Conservation (phyloP, 1,140 invertebrate species). For the Nymphalis io region DNA sequence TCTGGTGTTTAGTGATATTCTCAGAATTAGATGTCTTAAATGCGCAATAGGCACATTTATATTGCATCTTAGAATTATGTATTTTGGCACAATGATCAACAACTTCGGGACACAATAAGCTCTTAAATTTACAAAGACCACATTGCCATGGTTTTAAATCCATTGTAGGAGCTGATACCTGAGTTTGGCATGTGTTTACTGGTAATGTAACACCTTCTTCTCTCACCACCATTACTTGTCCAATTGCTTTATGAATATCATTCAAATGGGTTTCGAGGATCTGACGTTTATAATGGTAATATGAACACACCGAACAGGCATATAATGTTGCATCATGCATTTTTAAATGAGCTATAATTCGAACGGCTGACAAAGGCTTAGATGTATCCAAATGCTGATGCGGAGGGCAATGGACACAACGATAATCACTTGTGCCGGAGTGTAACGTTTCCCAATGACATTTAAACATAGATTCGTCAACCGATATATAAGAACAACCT, state of each 20-base stretch:
- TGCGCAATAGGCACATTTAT: conserved; percentile 84
- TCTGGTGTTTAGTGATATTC: conserved; percentile 82
- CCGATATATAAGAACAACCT: conserved; percentile 86
- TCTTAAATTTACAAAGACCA: conserved; percentile 84
- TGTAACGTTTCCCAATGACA: conserved; percentile 88
- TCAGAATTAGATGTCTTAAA: conserved; percentile 82
- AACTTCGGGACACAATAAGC: conserved; percentile 82
- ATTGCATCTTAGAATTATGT: conserved; percentile 85
- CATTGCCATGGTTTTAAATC: conserved; percentile 85
- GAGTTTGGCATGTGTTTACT: conserved; percentile 43
- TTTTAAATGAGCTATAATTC: conserved; percentile 86
- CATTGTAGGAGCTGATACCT: conserved; percentile 65
- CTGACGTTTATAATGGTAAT: conserved; percentile 83
- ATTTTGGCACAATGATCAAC: conserved; percentile 79
- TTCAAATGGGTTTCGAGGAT: conserved; percentile 85
- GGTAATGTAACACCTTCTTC: conserved; percentile 64
- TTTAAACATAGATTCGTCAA: conserved; percentile 86
- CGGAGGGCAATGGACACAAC: conserved; percentile 86
- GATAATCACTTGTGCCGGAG: conserved; percentile 82
- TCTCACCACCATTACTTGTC: conserved; percentile 81
- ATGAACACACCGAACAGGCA: conserved; percentile 85
- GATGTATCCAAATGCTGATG: conserved; percentile 62
- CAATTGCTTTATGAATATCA: conserved; percentile 82
- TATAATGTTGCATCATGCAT: conserved; percentile 87
- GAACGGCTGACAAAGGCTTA: conserved; percentile 73